phyloP scores from a whole-genome alignment of 2,113 vertebrate genomes.

The Campylorhamphus procurvoides region DNA sequence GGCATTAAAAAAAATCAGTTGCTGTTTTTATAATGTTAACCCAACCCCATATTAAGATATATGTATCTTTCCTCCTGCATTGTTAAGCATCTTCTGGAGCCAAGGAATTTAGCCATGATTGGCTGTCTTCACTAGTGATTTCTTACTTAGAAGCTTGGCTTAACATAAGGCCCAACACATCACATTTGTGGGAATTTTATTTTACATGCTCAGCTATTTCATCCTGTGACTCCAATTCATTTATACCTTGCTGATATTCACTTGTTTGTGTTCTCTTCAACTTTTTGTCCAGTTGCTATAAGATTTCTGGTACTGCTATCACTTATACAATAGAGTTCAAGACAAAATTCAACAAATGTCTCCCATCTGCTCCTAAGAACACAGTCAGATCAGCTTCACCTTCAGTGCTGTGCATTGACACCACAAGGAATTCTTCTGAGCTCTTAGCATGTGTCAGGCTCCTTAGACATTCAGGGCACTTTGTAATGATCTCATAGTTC shows the following conservation, averaged over 20 bases:
- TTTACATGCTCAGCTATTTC: background rate
- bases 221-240: background rate
- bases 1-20: background rate
- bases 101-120: background rate
- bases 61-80: background rate
- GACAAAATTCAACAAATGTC: background rate
- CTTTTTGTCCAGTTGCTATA: background rate
- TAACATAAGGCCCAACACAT: background rate
- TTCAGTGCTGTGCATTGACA: background rate
- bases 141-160: background rate
- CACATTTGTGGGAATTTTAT: background rate
- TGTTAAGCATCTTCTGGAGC: background rate
- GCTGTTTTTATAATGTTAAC: background rate
- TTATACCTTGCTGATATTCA: background rate
- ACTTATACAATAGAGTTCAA: fast-evolving
- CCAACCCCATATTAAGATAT: background rate
- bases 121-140: background rate
- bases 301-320: background rate
- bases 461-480: background rate
- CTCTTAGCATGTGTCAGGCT: background rate
- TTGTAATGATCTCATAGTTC: background rate
- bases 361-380: background rate
- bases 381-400: background rate
- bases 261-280: background rate
- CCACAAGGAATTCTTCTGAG: background rate